Conservation (phyloP, 2,113 vertebrate species). For the Dipodomys ordii region DNA sequence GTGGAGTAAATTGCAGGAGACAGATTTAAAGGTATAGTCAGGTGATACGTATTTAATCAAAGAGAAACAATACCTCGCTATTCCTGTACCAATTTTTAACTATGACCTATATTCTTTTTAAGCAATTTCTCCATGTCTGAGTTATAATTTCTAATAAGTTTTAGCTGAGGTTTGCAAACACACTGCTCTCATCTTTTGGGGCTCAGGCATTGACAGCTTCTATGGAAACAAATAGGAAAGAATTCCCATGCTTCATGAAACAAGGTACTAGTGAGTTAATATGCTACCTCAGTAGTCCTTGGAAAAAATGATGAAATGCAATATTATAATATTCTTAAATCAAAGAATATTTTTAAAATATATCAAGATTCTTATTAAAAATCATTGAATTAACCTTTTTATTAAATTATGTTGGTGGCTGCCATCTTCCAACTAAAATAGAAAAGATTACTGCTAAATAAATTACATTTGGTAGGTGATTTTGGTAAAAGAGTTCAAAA, state of each 20-base stretch:
- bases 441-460: background rate
- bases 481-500: background rate
- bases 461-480: background rate
- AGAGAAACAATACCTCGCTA: background rate
- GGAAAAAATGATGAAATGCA: background rate
- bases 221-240: background rate
- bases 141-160: background rate
- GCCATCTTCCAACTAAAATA: background rate
- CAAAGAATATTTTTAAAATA: background rate
- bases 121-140: background rate
- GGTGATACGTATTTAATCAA: background rate
- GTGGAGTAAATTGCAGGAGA: too few species aligned
- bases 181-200: background rate
- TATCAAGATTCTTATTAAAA: background rate
- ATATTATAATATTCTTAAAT: background rate
- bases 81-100: background rate
- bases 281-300: background rate
- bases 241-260: background rate
- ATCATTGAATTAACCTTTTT: conserved; percentile 6
- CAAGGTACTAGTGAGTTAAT: background rate
- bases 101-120: background rate
- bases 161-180: background rate
- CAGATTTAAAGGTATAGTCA: background rate
- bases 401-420: background rate
- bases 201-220: background rate